Conservation (phyloP, 2,888 invertebrate genomes). For the Drosophila longiperda region DNA sequence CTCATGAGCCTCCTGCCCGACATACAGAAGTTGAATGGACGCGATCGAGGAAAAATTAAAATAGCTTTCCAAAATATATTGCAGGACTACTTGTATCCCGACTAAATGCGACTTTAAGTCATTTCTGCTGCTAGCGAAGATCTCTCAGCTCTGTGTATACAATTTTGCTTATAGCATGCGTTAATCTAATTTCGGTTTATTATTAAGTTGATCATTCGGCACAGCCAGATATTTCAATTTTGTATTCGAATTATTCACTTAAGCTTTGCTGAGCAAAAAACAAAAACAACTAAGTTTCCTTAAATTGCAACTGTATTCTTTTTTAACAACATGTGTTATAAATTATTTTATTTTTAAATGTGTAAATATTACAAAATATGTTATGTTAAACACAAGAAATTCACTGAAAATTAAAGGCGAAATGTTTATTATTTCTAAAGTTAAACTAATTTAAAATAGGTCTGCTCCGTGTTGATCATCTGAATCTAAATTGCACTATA, state of each 20-base stretch:
- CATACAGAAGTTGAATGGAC: constrained; percentile 83
- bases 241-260: constrained; percentile 18
- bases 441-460: constrained; percentile 6
- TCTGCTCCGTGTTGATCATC: not conserved
- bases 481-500: not conserved
- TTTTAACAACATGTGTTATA: constrained; percentile 58
- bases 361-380: constrained; percentile 66
- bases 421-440: constrained; percentile 44
- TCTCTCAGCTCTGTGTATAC: constrained; percentile 69
- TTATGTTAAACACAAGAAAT: constrained; percentile 62
- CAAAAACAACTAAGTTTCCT: constrained; percentile 51
- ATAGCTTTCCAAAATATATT: constrained; percentile 84
- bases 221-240: constrained; percentile 42
- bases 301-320: constrained; percentile 20
- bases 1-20: constrained; percentile 84
- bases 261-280: constrained; percentile 65
- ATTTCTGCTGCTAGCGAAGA: constrained; percentile 45
- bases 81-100: constrained; percentile 84
- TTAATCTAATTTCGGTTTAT: constrained; percentile 18
- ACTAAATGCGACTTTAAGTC: constrained; percentile 70
- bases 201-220: constrained; percentile 39
- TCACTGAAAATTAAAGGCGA: constrained; percentile 57
- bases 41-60: constrained; percentile 84
- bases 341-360: constrained; percentile 65
- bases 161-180: constrained; percentile 56